These are phyloP conservation scores for Microcebus murinus DNA, from an alignment of 2,113 vertebrate genomes.

Conservation along the genomic window DNA sequence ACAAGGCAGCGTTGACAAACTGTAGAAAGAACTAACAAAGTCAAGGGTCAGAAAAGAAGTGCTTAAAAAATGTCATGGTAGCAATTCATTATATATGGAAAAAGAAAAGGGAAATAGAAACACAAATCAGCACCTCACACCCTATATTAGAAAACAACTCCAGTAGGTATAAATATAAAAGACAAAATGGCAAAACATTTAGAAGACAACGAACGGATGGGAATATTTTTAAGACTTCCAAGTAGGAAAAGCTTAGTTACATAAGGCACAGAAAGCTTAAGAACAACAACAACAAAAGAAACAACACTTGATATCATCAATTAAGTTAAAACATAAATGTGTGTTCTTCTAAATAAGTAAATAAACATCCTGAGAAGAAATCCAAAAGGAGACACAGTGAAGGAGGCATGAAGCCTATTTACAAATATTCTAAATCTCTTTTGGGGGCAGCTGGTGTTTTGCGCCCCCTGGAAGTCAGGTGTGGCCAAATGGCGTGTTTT, in stretches of 20 bases:
- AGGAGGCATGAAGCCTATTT: neutral
- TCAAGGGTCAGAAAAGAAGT: neutral
- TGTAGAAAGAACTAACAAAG: neutral
- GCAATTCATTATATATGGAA: neutral
- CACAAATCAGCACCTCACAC: neutral
- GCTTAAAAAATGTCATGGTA: neutral
- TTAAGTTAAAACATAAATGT: neutral
- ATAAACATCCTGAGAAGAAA: neutral
- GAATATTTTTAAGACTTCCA: neutral
- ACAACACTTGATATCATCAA: neutral
- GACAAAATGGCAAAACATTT: neutral
- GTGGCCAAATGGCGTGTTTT: neutral
- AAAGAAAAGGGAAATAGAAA: neutral
- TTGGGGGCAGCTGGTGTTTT: neutral
- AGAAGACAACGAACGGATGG: neutral
- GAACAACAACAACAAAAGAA: neutral
- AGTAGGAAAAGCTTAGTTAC: neutral
- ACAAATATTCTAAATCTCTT: neutral
- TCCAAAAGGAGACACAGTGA: neutral
- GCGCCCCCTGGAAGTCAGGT: neutral
- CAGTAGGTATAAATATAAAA: neutral
- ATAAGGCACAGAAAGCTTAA: neutral
- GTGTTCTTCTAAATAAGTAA: neutral
- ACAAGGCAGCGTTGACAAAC: neutral
- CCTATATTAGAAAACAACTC: neutral